These are phyloP conservation scores for Petrophora chlorosata DNA, from an alignment of 2,888 invertebrate genomes.

Conservation along the genomic window DNA sequence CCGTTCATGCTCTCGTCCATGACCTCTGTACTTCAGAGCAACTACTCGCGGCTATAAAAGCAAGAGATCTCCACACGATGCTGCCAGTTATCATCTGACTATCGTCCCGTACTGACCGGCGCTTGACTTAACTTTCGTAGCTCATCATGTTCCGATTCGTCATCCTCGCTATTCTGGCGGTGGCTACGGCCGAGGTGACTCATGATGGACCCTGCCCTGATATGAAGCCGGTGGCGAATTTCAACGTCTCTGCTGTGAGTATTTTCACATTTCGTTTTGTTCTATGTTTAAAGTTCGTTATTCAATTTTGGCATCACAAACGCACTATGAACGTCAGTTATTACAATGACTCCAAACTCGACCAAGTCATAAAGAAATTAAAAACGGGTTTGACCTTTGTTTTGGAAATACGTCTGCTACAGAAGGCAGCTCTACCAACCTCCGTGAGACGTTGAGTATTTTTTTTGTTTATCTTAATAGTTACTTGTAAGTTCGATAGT, in stretches of 20 bases:
- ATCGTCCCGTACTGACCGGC: constrained; percentile 45
- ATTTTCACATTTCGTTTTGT: background rate
- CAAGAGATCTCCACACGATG: constrained; percentile 30
- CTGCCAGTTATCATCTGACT: constrained; percentile 50
- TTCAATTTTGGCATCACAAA: no score
- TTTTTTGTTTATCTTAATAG: no score
- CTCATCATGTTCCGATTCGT: constrained; percentile 58
- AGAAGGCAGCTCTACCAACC: no score
- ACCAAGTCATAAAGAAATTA: no score
- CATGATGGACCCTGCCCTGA: constrained; percentile 64
- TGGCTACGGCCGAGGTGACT: constrained; percentile 55
- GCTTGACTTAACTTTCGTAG: constrained; percentile 44
- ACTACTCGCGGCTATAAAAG: constrained; percentile 55
- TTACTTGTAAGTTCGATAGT: no score
- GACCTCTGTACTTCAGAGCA: constrained; percentile 51
- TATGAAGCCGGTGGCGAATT: constrained; percentile 60
- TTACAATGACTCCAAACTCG: no score
- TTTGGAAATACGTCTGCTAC: no score
- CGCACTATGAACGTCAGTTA: no score
- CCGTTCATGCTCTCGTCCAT: constrained; percentile 45
- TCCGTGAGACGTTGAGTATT: no score
- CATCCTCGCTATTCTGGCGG: constrained; percentile 55
- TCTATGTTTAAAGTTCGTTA: background rate
- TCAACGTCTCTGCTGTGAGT: constrained; percentile 64
- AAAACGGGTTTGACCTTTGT: no score